These are phyloP conservation scores for Zaprionus taronus DNA, from an alignment of 1,140 invertebrate species.

Conservation along the genomic window DNA sequence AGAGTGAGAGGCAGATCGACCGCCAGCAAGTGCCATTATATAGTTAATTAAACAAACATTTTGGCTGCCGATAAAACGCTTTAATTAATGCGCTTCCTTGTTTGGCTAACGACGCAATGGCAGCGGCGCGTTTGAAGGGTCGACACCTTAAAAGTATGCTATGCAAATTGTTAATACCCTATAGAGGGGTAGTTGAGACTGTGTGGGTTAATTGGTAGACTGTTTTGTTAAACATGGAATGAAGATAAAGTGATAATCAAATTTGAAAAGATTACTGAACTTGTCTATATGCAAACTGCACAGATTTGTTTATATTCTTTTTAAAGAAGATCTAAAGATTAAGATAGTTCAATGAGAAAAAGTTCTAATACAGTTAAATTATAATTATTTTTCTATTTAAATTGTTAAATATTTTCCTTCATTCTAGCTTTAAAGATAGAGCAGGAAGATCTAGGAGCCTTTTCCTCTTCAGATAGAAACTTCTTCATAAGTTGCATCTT, in stretches of 20 bases:
- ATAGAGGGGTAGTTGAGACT: background rate
- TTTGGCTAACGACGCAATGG: constrained; percentile 21
- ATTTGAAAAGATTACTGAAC: no score
- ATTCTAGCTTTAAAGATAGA: no score
- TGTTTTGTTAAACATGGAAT: background rate
- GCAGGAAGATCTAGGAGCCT: no score
- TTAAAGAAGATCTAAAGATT: no score
- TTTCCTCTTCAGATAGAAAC: no score
- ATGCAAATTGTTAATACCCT: constrained; percentile 47
- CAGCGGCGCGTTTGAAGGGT: constrained; percentile 2
- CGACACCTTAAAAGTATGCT: constrained; percentile 69
- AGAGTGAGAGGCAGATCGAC: background rate
- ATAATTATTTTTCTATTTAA: no score
- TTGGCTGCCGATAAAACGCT: constrained; percentile 64
- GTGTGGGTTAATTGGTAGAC: background rate
- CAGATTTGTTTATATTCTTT: no score
- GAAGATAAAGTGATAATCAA: no score
- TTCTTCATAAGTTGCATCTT: no score
- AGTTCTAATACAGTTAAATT: background rate
- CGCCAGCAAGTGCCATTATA: constrained; percentile 61
- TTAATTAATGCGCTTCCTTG: constrained; percentile 68
- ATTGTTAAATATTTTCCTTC: no score
- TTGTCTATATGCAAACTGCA: no score
- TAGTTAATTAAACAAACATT: constrained; percentile 83
- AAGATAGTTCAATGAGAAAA: background rate